A percentile compares a stretch with the other conserved stretches of the same genome.
These are phyloP conservation scores for Agonopterix heracliana DNA, from an alignment of 2,888 invertebrate species.

Conservation along the genomic window DNA sequence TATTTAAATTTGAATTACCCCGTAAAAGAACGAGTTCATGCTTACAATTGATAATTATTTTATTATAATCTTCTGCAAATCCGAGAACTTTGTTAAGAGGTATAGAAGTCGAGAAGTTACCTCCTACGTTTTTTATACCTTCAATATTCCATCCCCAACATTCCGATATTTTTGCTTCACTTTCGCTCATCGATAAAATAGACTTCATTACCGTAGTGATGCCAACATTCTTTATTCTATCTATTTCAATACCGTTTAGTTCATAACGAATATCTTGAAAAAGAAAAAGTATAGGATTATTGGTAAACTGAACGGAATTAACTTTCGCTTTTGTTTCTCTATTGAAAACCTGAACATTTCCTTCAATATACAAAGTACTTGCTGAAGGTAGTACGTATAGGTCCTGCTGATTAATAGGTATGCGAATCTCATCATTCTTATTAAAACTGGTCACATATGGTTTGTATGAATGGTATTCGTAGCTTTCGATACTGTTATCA, in stretches of 20 bases:
- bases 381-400: slow-evolving; percentile 24
- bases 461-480: not conserved
- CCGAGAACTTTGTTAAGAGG: not conserved
- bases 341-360: slow-evolving; percentile 10
- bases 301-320: slow-evolving; percentile 9
- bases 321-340: not conserved
- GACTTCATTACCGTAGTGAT: slow-evolving; percentile 32
- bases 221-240: slow-evolving; percentile 33
- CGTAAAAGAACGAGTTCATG: slow-evolving; percentile 41
- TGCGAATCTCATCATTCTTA: slow-evolving; percentile 32
- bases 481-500: not conserved
- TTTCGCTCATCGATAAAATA: slow-evolving; percentile 21
- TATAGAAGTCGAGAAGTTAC: not conserved
- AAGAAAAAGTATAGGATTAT: slow-evolving; percentile 27
- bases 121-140: not conserved
- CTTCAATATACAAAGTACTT: slow-evolving; percentile 25
- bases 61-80: slow-evolving; percentile 27
- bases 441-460: slow-evolving; percentile 22
- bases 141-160: not conserved
- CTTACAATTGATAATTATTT: slow-evolving; percentile 39
- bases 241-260: slow-evolving; percentile 34
- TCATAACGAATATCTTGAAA: slow-evolving; percentile 39
- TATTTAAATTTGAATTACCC: slow-evolving; percentile 26
- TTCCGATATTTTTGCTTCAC: not conserved
- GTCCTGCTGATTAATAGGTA: slow-evolving; percentile 29